Base-by-base conservation (phyloP, 2,888 invertebrate genomes). In the Nemotelus nigrinus region DNA sequence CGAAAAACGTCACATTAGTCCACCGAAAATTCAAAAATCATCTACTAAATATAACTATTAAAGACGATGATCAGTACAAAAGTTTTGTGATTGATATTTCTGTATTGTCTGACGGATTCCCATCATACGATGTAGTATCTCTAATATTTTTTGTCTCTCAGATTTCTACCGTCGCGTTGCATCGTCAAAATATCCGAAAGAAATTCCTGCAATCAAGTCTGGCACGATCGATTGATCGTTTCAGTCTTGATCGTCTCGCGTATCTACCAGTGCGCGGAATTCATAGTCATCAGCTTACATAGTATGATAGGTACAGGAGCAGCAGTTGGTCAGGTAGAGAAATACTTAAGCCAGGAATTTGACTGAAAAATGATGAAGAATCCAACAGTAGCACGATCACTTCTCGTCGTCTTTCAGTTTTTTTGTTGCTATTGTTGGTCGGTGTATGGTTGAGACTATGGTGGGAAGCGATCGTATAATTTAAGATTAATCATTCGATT, bases 401-500 rank as follows among this genome's bases (percentile, higher is more conserved):
- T 48, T 60, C 63, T 48, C 64, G 7, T 41, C 45, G 39, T 44
- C 45, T 44, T 64, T 44, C 8, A 45, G 45, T 64, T 41, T 45
- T n/a, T 41, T 4, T 44, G 6, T 64, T 64, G n/a, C 47, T 45
- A 48, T 67, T 67, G 47, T 48, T 47, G 8, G 4, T 6, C 3
- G 45, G 45, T 64, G 64, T 45, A 64, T 64, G 43, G 64, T 44
- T 47, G 48, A 57, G 25, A 67, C 2, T 47, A 4, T 67, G 60
- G 50, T 68, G 67, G 48, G 67, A 68, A 68, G 25, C 50, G 67
- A 68, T 68, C 67, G 48, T 39, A 68, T 58, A 58, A 48, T 72
- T 72, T 72, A n/a, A 63, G 77, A 79, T 79, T 79, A 77, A 79
- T 79, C 75, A 78, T 78, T 78, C 57, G 57, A 50, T 67, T 57